Percentiles rank a stretch among this genome's conserved stretches.
These are phyloP conservation scores for Pogonus chalceus DNA, from an alignment of 1,140 invertebrate genomes.

Conservation along the genomic window DNA sequence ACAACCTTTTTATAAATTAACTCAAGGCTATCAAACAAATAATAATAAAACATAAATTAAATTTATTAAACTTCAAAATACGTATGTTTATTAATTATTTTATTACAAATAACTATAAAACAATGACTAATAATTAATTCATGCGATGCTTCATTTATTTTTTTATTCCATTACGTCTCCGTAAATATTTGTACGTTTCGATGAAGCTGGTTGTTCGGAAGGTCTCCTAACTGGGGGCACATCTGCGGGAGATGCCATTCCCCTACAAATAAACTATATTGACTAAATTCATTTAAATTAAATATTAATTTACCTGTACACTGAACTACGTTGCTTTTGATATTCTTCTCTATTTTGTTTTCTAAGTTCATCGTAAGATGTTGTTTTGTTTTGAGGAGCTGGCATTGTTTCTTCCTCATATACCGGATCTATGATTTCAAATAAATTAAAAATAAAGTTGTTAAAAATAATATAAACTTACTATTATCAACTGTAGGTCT, in stretches of 20 bases:
- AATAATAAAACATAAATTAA: background rate
- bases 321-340: constrained; percentile 30
- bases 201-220: constrained; percentile 1
- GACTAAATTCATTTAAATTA: constrained; percentile 5
- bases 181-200: constrained; percentile 14
- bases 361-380: constrained; percentile 48
- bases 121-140: background rate
- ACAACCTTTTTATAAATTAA: background rate
- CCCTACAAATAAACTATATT: constrained; percentile 8
- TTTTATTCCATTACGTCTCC: constrained; percentile 13
- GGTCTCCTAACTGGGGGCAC: background rate
- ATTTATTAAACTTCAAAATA: background rate
- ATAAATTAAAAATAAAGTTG: constrained; percentile 9
- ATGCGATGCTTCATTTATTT: background rate
- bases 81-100: background rate
- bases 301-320: constrained; percentile 21
- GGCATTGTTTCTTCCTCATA: constrained; percentile 32
- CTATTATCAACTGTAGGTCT: constrained; percentile 39
- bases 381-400: constrained; percentile 29
- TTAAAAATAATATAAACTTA: constrained; percentile 12
- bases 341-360: constrained; percentile 48
- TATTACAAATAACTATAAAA: background rate
- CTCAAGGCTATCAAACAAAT: background rate
- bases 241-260: background rate
- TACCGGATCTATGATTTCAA: constrained; percentile 25